A percentile compares a stretch with the other conserved stretches of the same genome.
Conservation (phyloP, 2,888 invertebrate genomes). For the Plagiodera versicolora region DNA sequence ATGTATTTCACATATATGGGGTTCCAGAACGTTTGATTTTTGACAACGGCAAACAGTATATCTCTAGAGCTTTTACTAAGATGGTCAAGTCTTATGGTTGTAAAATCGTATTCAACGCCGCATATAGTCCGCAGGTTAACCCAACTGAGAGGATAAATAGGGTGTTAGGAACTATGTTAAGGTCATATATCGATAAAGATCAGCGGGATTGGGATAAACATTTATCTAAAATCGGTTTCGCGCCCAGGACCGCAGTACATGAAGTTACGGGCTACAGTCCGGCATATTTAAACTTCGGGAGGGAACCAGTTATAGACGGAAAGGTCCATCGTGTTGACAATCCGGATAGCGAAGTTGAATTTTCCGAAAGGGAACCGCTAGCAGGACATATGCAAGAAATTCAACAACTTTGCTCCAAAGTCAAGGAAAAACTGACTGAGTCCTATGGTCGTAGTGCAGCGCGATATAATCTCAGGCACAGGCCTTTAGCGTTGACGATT, state of each 20-base stretch:
- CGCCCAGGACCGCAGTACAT: constrained; percentile 20
- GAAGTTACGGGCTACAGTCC: constrained; percentile 36
- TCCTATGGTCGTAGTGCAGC: constrained; percentile 13
- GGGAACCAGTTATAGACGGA: constrained; percentile 1
- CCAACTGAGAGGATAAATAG: constrained; percentile 42
- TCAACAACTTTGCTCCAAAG: not conserved
- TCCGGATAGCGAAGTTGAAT: not conserved
- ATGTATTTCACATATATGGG: constrained; percentile 28
- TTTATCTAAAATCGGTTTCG: constrained; percentile 33
- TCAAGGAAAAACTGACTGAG: not conserved
- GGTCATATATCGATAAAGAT: not conserved
- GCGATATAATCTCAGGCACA: constrained; percentile 15
- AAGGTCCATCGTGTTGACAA: constrained; percentile 1
- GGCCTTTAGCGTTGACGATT: not conserved
- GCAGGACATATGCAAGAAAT: constrained; percentile 13
- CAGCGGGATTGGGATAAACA: constrained; percentile 35
- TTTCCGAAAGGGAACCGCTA: not conserved
- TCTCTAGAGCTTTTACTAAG: not conserved
- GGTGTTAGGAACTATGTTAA: constrained; percentile 38
- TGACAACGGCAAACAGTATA: constrained; percentile 28
- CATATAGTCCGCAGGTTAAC: constrained; percentile 42
- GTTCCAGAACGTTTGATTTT: constrained; percentile 26
- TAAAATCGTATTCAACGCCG: constrained; percentile 35
- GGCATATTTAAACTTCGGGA: constrained; percentile 17
- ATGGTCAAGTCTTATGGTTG: constrained; percentile 21